phyloP scores from a whole-genome alignment of 2,888 invertebrate genomes.

The Lasioglossum oenotherae region DNA sequence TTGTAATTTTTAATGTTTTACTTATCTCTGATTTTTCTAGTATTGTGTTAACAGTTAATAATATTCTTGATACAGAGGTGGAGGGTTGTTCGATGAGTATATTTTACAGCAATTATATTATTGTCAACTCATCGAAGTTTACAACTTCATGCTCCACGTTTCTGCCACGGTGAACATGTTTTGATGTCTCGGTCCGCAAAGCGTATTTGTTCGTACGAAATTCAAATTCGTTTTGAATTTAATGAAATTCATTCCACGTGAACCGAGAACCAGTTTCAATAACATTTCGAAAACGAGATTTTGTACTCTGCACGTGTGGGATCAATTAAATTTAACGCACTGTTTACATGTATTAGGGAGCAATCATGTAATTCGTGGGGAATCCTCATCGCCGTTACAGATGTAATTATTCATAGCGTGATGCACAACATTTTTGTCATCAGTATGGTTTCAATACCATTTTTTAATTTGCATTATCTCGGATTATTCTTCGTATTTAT shows the following conservation, averaged over 20 bases:
- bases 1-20: too few species aligned
- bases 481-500: constrained; percentile 15
- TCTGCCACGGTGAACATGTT: not conserved
- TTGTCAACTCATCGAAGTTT: not conserved
- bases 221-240: not conserved
- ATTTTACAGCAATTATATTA: not conserved
- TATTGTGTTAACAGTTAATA: not conserved
- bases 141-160: not conserved
- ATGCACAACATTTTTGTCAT: not conserved
- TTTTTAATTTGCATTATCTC: not conserved
- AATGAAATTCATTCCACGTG: constrained; percentile 9
- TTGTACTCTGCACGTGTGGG: not conserved
- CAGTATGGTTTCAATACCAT: not conserved
- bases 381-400: not conserved
- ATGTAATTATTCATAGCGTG: not conserved
- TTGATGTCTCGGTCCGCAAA: not conserved
- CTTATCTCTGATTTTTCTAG: too few species aligned
- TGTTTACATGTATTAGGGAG: not conserved
- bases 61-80: not conserved
- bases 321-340: constrained; percentile 7
- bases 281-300: not conserved
- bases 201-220: constrained; percentile 7
- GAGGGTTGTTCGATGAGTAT: not conserved
- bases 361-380: not conserved
- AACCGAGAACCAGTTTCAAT: not conserved